These are phyloP conservation scores for Bombus pyrosoma DNA, from an alignment of 1,140 invertebrate species.

Conservation along the genomic window DNA sequence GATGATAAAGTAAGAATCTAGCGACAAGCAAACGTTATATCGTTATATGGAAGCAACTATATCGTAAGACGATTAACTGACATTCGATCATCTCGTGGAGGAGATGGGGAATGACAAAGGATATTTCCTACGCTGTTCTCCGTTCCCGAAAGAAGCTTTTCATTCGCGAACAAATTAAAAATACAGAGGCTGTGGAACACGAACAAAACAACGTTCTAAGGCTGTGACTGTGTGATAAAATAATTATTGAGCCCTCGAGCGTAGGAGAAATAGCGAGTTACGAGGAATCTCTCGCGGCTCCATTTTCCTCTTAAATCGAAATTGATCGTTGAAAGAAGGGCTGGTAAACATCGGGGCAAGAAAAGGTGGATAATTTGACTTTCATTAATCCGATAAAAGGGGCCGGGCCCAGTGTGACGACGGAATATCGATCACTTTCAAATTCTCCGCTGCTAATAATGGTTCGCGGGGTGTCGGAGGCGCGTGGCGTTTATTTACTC, in stretches of 20 bases:
- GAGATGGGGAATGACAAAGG: too few species aligned
- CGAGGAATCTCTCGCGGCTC: not conserved
- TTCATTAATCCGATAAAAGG: slow-evolving; percentile 52
- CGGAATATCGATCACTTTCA: slow-evolving; percentile 61
- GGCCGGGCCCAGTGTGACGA: not conserved
- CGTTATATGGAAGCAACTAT: too few species aligned
- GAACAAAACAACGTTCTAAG: not conserved
- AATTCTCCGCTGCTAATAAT: slow-evolving; percentile 60
- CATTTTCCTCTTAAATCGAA: not conserved
- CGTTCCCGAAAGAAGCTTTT: too few species aligned
- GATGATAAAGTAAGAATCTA: too few species aligned
- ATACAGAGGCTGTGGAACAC: not conserved
- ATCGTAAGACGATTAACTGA: too few species aligned
- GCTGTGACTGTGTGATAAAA: not conserved
- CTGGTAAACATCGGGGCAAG: slow-evolving; percentile 13
- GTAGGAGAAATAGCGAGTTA: not conserved
- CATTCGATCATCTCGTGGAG: too few species aligned
- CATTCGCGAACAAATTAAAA: too few species aligned
- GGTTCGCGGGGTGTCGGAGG: slow-evolving; percentile 5
- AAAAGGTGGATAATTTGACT: slow-evolving; percentile 53
- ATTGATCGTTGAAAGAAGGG: not conserved
- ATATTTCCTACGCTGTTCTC: too few species aligned
- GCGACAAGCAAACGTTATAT: too few species aligned
- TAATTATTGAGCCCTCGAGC: not conserved
- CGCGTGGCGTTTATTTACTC: slow-evolving; percentile 46